These are phyloP conservation scores for Ptiloglossa arizonensis DNA, from an alignment of 1,140 invertebrate species.

Conservation along the genomic window DNA sequence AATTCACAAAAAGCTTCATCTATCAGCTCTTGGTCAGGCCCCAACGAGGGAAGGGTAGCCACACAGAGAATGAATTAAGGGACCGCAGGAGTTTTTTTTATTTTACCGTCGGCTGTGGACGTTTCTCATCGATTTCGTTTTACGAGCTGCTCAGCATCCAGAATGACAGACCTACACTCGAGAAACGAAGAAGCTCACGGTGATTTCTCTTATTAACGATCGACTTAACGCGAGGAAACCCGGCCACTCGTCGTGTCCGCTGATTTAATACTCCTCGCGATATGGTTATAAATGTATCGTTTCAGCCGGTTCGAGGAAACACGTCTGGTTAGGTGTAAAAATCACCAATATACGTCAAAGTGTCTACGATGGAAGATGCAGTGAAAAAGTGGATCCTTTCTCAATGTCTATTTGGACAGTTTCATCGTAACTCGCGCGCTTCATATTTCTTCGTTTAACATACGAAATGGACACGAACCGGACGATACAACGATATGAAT, in stretches of 20 bases:
- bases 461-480: too few species aligned
- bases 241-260: not conserved
- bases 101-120: not conserved
- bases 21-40: not conserved
- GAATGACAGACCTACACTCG: not conserved
- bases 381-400: not conserved
- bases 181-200: not conserved
- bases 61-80: constrained; percentile 22
- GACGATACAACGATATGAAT: too few species aligned
- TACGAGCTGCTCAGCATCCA: not conserved
- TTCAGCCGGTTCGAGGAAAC: not conserved
- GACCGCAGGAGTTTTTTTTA: not conserved
- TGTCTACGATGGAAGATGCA: not conserved
- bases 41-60: not conserved
- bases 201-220: not conserved
- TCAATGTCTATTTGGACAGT: not conserved
- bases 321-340: not conserved
- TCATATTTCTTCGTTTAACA: not conserved
- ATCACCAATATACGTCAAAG: not conserved
- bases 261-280: not conserved
- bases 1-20: constrained; percentile 50
- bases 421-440: not conserved
- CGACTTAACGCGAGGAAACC: too few species aligned
- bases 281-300: not conserved
- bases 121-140: constrained; percentile 6